Conservation (phyloP, 2,797 vertebrate genomes). For the Chrysolophus pictus region DNA sequence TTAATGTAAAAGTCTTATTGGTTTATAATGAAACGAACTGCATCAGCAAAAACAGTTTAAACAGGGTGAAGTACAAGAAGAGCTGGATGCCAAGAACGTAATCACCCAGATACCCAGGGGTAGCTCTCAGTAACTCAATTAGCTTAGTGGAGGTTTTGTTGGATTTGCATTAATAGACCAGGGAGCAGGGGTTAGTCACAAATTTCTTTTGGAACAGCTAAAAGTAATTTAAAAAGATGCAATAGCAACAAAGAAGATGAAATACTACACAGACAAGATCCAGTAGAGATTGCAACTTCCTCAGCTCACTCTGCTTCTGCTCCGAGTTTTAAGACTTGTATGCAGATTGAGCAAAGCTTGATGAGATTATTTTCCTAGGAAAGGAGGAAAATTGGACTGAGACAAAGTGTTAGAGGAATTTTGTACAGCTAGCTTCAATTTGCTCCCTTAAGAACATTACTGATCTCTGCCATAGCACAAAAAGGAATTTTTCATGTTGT, state of each 20-base stretch:
- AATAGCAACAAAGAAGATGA: neutral
- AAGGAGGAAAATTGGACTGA: constrained; percentile 1
- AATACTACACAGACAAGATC: neutral
- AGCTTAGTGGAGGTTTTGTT: neutral
- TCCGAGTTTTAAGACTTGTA: neutral
- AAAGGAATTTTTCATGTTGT: neutral
- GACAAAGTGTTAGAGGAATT: neutral
- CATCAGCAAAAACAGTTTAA: constrained; percentile 40
- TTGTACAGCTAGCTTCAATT: neutral
- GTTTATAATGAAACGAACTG: constrained; percentile 31
- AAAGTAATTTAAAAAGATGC: constrained; percentile 2
- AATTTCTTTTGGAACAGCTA: neutral
- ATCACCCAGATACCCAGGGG: constrained; percentile 31
- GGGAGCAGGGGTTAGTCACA: constrained; percentile 40
- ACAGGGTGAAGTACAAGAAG: neutral
- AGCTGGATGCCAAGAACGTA: constrained; percentile 11
- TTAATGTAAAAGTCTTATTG: neutral
- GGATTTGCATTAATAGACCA: constrained; percentile 62
- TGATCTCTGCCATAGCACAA: neutral
- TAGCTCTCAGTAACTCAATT: constrained; percentile 52
- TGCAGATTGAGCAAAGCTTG: neutral
- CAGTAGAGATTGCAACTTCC: neutral
- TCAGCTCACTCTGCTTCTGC: neutral
- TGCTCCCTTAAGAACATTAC: neutral
- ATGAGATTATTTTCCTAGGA: neutral